Percentiles rank a stretch among this genome's conserved stretches.
These are phyloP conservation scores for Stegostoma tigrinum DNA, from an alignment of 2,113 vertebrate genomes.

Conservation along the genomic window DNA sequence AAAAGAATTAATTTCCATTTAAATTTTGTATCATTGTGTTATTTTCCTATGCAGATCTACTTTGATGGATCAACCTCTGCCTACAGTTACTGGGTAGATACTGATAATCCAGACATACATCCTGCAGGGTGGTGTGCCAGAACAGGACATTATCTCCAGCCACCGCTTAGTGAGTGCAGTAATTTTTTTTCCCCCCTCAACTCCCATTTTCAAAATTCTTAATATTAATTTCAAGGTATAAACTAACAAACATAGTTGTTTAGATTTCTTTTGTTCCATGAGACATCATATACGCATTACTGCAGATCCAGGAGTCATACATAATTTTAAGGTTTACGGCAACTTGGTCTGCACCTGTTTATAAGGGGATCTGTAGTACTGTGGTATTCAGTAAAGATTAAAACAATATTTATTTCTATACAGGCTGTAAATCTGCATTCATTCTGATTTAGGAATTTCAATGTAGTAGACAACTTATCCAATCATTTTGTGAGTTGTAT, in stretches of 20 bases:
- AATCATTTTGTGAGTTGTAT: background rate
- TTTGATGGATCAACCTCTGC: conserved; percentile 92
- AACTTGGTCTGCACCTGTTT: background rate
- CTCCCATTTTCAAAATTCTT: background rate
- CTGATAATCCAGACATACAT: conserved; percentile 87
- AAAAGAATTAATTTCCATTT: background rate
- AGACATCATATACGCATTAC: background rate
- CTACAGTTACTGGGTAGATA: conserved; percentile 95
- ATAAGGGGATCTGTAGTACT: background rate
- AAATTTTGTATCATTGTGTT: conserved; percentile 17
- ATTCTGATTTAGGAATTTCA: background rate
- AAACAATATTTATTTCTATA: background rate
- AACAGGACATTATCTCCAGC: conserved; percentile 80
- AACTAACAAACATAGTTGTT: background rate
- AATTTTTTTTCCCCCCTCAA: background rate
- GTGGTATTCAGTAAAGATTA: background rate
- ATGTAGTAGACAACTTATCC: background rate
- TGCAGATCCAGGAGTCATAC: background rate
- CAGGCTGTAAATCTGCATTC: background rate
- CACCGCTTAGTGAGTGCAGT: conserved; percentile 66
- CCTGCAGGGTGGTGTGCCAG: conserved; percentile 89
- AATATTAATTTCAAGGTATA: background rate
- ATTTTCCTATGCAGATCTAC: conserved; percentile 67
- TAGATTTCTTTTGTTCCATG: background rate
- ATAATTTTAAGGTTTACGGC: background rate